These are phyloP conservation scores for Cylloceria caligata DNA, from an alignment of 2,888 invertebrate genomes.

Conservation along the genomic window DNA sequence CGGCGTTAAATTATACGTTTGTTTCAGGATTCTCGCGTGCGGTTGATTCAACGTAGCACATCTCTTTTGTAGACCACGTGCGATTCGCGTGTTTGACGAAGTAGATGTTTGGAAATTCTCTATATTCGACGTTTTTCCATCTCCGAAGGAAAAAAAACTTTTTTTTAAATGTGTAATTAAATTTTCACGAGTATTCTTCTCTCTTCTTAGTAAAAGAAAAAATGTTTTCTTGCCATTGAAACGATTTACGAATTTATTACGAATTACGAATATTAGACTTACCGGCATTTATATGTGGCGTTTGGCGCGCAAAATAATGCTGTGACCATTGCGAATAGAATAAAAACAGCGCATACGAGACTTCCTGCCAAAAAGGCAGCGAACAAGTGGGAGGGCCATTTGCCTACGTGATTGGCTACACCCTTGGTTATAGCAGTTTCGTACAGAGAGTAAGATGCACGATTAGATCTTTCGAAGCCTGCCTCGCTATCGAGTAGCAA, in stretches of 20 bases:
- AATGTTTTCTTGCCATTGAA: too few relatives aligned
- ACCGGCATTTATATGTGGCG: constrained; percentile 71
- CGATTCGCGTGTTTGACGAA: constrained; percentile 77
- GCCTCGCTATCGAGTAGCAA: constrained; percentile 56
- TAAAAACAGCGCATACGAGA: constrained; percentile 70
- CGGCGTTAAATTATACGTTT: constrained; percentile 70
- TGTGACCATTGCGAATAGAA: constrained; percentile 71
- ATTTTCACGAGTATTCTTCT: background rate
- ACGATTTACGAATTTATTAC: background rate
- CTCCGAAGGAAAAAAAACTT: constrained; percentile 44
- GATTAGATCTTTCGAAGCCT: constrained; percentile 26
- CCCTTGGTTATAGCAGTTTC: constrained; percentile 73
- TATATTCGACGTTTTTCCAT: constrained; percentile 54
- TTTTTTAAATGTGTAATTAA: too few relatives aligned
- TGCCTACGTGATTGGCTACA: constrained; percentile 72
- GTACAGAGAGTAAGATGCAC: constrained; percentile 43
- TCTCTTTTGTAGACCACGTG: constrained; percentile 76
- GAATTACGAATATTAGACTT: too few relatives aligned
- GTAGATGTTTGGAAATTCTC: constrained; percentile 73
- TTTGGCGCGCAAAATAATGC: constrained; percentile 69
- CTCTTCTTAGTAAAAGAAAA: background rate
- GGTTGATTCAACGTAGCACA: constrained; percentile 78
- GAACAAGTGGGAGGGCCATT: constrained; percentile 77
- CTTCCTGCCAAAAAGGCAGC: constrained; percentile 74
- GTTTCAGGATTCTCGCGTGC: constrained; percentile 75